phyloP scores from a whole-genome alignment of 2,888 invertebrate species.

The Megastigmus dorsalis region DNA sequence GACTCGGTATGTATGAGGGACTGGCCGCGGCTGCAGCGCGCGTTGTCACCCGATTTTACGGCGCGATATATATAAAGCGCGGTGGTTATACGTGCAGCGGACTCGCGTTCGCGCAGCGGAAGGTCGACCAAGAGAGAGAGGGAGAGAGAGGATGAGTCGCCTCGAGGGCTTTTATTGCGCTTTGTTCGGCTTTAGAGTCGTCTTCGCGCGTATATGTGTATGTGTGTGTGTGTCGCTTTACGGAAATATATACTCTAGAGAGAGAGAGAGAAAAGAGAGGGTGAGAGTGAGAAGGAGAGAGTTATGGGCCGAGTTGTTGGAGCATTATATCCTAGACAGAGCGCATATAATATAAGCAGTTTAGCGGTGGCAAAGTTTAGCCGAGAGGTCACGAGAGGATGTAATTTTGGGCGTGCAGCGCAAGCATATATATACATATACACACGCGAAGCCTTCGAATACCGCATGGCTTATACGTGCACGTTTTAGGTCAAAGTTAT shows the following conservation, averaged over 20 bases:
- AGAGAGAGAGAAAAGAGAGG: neutral
- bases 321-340: too few relatives aligned
- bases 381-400: neutral
- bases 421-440: too few relatives aligned
- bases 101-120: too few relatives aligned
- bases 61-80: slow-evolving; percentile 12
- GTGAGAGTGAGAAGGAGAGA: neutral
- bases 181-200: slow-evolving; percentile 4
- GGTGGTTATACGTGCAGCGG: too few relatives aligned
- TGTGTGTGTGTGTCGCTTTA: too few relatives aligned
- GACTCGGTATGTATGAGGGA: neutral
- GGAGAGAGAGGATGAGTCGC: neutral
- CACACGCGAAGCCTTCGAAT: too few relatives aligned
- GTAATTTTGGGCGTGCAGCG: slow-evolving; percentile 3
- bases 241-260: neutral
- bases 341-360: too few relatives aligned
- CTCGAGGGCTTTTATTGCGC: slow-evolving; percentile 21
- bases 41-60: slow-evolving; percentile 37
- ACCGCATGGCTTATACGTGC: neutral
- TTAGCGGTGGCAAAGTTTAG: neutral
- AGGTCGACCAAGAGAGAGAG: neutral
- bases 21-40: neutral
- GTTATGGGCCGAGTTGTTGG: neutral
- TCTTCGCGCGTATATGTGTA: neutral
- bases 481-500: slow-evolving; percentile 25